Percentiles rank a stretch among this genome's conserved stretches.
Evolutionary conservation across 2,113 vertebrate species (phyloP).

Genomic region (Chaetodon auriga): DNA sequence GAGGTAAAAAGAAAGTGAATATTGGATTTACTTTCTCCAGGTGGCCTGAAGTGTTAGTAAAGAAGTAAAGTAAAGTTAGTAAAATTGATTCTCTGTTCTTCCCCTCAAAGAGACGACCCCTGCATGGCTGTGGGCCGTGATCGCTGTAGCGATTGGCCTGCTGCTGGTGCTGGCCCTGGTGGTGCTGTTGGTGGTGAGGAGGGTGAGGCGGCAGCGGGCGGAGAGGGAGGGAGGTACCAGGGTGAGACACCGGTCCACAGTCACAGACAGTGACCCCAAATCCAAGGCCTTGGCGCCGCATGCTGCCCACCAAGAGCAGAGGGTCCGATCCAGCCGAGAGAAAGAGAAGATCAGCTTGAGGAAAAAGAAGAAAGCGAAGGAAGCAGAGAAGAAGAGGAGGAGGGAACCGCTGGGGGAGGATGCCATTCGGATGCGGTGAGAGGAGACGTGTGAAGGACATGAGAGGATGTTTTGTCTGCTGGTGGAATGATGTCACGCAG

Average conservation of each 20-base stretch:
- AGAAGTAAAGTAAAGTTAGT: too few species aligned
- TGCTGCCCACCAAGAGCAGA: conserved; percentile 59
- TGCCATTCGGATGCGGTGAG: conserved; percentile 89
- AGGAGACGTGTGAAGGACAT: background rate
- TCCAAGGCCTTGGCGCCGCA: conserved; percentile 66
- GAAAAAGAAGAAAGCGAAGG: conserved; percentile 85
- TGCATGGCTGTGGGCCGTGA: conserved; percentile 82
- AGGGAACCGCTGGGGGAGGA: conserved; percentile 92
- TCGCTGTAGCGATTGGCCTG: conserved; percentile 79
- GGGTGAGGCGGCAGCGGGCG: conserved; percentile 73
- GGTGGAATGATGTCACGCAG: conserved; percentile 31
- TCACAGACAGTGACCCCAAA: conserved; percentile 52
- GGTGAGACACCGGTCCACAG: conserved; percentile 67
- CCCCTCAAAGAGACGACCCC: conserved; percentile 64
- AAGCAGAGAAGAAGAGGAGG: conserved; percentile 83
- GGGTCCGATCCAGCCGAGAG: conserved; percentile 65
- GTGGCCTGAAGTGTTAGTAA: too few species aligned
- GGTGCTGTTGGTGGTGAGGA: conserved; percentile 81
- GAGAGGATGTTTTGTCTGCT: conserved; percentile 45
- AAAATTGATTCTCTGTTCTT: background rate
- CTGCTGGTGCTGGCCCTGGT: conserved; percentile 75
- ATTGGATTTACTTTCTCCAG: too few species aligned
- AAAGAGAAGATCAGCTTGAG: conserved; percentile 76
- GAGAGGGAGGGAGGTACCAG: conserved; percentile 66
- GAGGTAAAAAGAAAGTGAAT: too few species aligned